Conservation (phyloP, 1,140 invertebrate genomes). For the Drosophila bocki region DNA sequence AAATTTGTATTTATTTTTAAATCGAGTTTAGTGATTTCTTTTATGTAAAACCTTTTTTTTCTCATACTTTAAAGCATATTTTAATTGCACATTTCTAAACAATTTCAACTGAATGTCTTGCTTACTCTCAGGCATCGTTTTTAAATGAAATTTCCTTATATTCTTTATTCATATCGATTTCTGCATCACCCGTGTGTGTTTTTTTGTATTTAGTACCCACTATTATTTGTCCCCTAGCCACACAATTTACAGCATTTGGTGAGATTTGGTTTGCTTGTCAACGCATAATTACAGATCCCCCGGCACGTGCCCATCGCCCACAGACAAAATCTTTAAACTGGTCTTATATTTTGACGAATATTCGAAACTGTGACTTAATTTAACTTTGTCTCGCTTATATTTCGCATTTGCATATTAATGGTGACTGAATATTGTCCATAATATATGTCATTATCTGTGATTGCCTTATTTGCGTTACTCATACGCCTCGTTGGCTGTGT, state of each 20-base stretch:
- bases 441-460: constrained; percentile 22
- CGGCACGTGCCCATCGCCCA: constrained; percentile 1
- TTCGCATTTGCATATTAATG: constrained; percentile 22
- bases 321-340: not conserved
- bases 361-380: constrained; percentile 12
- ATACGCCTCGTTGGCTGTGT: constrained; percentile 7
- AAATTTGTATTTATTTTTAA: not conserved
- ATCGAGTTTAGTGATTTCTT: too few species aligned
- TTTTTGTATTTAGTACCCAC: not conserved
- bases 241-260: not conserved
- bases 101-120: not conserved
- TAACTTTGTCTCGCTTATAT: constrained; percentile 7
- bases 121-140: not conserved
- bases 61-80: not conserved
- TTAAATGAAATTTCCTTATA: not conserved
- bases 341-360: not conserved
- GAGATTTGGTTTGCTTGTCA: constrained; percentile 6
- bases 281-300: constrained; percentile 1
- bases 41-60: too few species aligned
- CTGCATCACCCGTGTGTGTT: not conserved
- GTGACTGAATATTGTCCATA: constrained; percentile 10
- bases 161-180: not conserved
- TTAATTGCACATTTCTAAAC: not conserved
- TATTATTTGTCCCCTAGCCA: not conserved
- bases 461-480: constrained; percentile 19